Evolutionary conservation across 2,797 vertebrate species (phyloP), one percentile per base, ranked within the genome.

Genomic region (Stomatorhinus walkeri): DNA sequence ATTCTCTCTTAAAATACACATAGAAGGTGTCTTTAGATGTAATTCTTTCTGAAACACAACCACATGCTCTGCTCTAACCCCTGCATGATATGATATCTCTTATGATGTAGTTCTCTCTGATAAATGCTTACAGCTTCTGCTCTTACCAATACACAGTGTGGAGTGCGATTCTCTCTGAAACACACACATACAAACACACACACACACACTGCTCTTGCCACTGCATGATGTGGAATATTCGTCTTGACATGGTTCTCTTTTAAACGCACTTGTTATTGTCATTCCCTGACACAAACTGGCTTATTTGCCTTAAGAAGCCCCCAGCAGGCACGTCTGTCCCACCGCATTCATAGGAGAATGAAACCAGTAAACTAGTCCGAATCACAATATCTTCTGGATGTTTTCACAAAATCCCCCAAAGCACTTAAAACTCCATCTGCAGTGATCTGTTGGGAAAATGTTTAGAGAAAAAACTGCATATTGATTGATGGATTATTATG

Each of bases 41-140:
- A 14, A n/a, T 48, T 85, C 22, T 22, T 28, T 85, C 12, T 76
- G 32, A 52, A 52, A 32, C 49, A 46, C 72, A 79, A 36, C 7
- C 14, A 79, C 40, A 22, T 76, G 32, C 40, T 81, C 40, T 81
- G 36, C 76, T 81, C 76, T 81, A 22, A 81, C 76, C 46, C 91
- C 76, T 90, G 92, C 93, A 92, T 92, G 93, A 87, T 72, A 22
- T 90, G 56, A 52, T 64, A 88, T 92, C 40, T 81, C 40, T n/a
- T 22, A 10, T 81, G 19, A 43, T 46, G 16, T 40, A 40, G 32
- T 81, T 81, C 40, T 46, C 19, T 46, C 40, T 46, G 76, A 46
- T 16, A n/a, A 19, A 22, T 16, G 40, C 40, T n/a, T 43, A 89
- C 87, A 85, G 68, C 32, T 76, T 36, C 68, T 76, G 68, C 32